These are phyloP conservation scores for Geodia barretti DNA, from an alignment of 37 sponge, comb jelly and placozoan genomes.

Conservation along the genomic window DNA sequence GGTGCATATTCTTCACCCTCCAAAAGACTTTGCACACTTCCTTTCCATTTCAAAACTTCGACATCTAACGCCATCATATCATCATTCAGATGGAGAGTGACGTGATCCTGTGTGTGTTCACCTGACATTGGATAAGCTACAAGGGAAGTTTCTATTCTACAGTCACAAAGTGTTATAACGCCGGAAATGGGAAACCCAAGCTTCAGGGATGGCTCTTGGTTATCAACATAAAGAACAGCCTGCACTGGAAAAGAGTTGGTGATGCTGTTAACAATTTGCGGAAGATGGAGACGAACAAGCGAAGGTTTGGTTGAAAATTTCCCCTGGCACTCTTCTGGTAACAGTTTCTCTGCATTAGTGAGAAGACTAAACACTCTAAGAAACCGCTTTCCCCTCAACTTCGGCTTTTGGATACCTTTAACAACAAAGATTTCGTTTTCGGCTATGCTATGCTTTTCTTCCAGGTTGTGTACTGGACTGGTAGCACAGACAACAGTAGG, in stretches of 20 bases:
- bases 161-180: constrained; percentile 15
- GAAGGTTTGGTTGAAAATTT: constrained; percentile 46
- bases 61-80: constrained; percentile 17
- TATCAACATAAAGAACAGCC: constrained; percentile 19
- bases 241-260: constrained; percentile 10
- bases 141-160: constrained; percentile 10
- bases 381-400: constrained; percentile 14
- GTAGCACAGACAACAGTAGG: constrained; percentile 46
- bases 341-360: constrained; percentile 21
- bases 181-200: not conserved
- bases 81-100: constrained; percentile 20
- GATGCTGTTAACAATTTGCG: constrained; percentile 30
- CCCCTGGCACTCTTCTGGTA: constrained; percentile 30
- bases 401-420: not conserved
- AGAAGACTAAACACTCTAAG: constrained; percentile 33
- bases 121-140: not conserved
- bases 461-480: not conserved
- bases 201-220: not conserved
- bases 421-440: constrained; percentile 29
- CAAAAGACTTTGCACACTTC: not conserved
- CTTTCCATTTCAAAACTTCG: not conserved
- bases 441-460: not conserved
- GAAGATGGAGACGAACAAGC: constrained; percentile 27
- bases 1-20: not conserved
- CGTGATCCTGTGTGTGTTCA: not conserved